A percentile compares a stretch with the other conserved stretches of the same genome.
phyloP scores from a whole-genome alignment of 64 coral and sea anemone species.

The Actinia tenebrosa region DNA sequence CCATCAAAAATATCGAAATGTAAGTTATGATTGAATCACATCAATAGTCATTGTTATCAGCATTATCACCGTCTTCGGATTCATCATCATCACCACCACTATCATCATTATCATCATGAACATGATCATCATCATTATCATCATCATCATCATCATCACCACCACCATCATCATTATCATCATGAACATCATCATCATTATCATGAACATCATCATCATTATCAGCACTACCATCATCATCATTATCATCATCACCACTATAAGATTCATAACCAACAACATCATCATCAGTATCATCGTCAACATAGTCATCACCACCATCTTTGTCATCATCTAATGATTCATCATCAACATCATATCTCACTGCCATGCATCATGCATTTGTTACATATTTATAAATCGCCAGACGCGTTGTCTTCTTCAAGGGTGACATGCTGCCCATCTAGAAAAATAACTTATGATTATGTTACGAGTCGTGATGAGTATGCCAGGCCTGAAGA shows the following conservation, averaged over 20 bases:
- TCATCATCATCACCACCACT: not conserved
- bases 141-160: not conserved
- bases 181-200: not conserved
- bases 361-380: not conserved
- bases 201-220: not conserved
- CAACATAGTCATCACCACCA: not conserved
- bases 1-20: slow-evolving; percentile 65
- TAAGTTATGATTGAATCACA: slow-evolving; percentile 42
- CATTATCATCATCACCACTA: not conserved
- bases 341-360: not conserved
- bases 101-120: not conserved
- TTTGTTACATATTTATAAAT: not conserved
- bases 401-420: not conserved
- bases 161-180: not conserved
- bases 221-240: not conserved
- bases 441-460: too few relatives aligned
- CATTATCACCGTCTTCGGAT: not conserved
- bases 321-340: too few relatives aligned
- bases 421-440: too few relatives aligned
- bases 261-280: not conserved
- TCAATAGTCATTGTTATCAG: not conserved
- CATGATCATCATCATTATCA: not conserved
- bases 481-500: too few relatives aligned
- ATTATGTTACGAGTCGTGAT: too few relatives aligned
- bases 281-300: not conserved